Percentiles rank a stretch among this genome's conserved stretches.
phyloP scores from a whole-genome alignment of 2,888 invertebrate species.

The Dryadula phaetusa region DNA sequence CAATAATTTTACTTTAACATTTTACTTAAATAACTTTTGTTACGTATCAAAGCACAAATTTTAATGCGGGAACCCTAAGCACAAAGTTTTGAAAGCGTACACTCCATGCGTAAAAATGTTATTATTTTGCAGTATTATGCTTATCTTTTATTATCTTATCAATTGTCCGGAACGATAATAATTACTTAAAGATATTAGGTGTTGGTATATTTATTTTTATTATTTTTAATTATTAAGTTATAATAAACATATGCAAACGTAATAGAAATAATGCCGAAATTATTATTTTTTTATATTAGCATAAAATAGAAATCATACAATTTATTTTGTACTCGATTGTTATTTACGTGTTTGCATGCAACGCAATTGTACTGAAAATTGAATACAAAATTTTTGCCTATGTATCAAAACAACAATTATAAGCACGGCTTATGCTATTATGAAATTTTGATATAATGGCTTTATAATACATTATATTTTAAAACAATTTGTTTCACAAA shows the following conservation, averaged over 20 bases:
- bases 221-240: not conserved
- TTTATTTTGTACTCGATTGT: not conserved
- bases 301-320: not conserved
- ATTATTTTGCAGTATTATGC: not conserved
- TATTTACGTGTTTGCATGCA: not conserved
- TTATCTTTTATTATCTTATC: conserved; percentile 7
- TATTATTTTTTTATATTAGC: not conserved
- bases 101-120: not conserved
- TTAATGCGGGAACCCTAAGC: too few relatives aligned
- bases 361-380: not conserved
- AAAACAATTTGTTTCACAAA: not conserved
- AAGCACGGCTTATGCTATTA: not conserved
- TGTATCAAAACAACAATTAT: conserved; percentile 1
- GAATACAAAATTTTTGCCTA: not conserved
- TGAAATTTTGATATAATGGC: conserved; percentile 1
- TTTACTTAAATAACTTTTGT: too few relatives aligned
- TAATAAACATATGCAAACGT: not conserved
- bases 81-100: too few relatives aligned
- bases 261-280: not conserved
- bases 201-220: not conserved
- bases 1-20: too few relatives aligned
- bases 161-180: not conserved
- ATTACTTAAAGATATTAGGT: not conserved
- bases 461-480: not conserved
- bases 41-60: too few relatives aligned